phyloP scores from a whole-genome alignment of 2,113 vertebrate species.

The Pimephales promelas region DNA sequence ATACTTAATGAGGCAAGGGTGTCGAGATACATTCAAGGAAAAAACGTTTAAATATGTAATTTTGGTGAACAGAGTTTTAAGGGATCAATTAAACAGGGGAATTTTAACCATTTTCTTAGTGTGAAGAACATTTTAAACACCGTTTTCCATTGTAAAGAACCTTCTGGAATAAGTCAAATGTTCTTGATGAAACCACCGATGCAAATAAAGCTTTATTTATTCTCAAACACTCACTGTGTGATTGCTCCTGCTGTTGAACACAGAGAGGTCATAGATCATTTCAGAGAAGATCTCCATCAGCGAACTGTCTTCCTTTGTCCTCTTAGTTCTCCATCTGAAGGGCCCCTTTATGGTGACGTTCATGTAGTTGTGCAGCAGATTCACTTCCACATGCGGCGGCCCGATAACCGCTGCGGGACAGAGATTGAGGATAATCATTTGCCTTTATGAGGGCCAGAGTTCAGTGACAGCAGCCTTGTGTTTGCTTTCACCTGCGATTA shows the following conservation, averaged over 20 bases:
- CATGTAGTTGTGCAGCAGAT: slow-evolving; percentile 72
- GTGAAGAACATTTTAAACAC: too few relatives aligned
- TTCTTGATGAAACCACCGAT: too few relatives aligned
- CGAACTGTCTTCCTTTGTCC: slow-evolving; percentile 57
- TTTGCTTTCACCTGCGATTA: not conserved
- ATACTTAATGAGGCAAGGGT: too few relatives aligned
- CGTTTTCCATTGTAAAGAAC: too few relatives aligned
- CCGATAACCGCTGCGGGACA: slow-evolving; percentile 78
- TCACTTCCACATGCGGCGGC: slow-evolving; percentile 78
- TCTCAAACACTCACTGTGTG: slow-evolving; percentile 71
- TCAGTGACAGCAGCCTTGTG: not conserved
- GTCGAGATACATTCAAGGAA: too few relatives aligned
- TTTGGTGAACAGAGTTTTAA: too few relatives aligned
- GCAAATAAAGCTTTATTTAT: too few relatives aligned
- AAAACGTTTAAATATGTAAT: too few relatives aligned
- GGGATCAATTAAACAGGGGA: too few relatives aligned
- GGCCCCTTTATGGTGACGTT: slow-evolving; percentile 79
- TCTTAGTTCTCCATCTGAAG: slow-evolving; percentile 76
- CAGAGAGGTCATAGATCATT: slow-evolving; percentile 80
- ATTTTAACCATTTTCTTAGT: too few relatives aligned
- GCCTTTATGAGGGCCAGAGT: not conserved
- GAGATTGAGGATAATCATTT: not conserved
- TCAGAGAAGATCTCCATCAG: slow-evolving; percentile 76
- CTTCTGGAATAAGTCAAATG: too few relatives aligned
- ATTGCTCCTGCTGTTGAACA: slow-evolving; percentile 71